A percentile compares a stretch with the other conserved stretches of the same genome.
Evolutionary conservation across 2,113 vertebrate genomes (phyloP).

Genomic region (Entelurus aequoreus): DNA sequence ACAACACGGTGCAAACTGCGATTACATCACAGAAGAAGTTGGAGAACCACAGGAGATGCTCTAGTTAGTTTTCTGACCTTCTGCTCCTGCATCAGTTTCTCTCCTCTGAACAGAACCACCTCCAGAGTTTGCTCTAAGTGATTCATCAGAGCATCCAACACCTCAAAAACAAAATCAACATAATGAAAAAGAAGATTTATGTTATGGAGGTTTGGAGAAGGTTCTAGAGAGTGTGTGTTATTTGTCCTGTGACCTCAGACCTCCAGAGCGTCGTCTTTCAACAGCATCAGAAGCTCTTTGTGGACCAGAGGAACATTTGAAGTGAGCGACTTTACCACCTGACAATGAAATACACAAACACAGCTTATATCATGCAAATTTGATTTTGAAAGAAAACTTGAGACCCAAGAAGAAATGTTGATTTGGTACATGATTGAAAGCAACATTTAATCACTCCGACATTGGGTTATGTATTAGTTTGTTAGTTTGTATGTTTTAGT

Average conservation of each 20-base stretch:
- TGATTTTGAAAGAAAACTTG: no score
- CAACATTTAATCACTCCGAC: no score
- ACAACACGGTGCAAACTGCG: not conserved
- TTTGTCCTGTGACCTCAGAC: slow-evolving; percentile 59
- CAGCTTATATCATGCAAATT: no score
- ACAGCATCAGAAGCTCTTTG: slow-evolving; percentile 84
- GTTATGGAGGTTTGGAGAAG: no score
- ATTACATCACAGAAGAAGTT: not conserved
- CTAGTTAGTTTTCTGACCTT: slow-evolving; percentile 69
- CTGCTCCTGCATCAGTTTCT: slow-evolving; percentile 78
- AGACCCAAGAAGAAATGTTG: not conserved
- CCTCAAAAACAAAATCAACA: slow-evolving; percentile 66
- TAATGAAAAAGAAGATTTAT: no score
- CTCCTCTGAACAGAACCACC: slow-evolving; percentile 78
- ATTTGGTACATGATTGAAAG: no score
- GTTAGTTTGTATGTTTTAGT: no score
- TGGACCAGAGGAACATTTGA: slow-evolving; percentile 83
- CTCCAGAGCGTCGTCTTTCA: slow-evolving; percentile 92
- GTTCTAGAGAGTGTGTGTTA: not conserved
- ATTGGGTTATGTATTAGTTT: no score
- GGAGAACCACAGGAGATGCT: not conserved
- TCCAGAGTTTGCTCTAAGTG: slow-evolving; percentile 89
- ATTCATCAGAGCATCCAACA: slow-evolving; percentile 85
- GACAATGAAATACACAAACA: slow-evolving; percentile 31
- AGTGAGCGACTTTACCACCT: slow-evolving; percentile 90